Percentiles rank a stretch among this genome's conserved stretches.
Conservation (phyloP, 1,140 invertebrate species). For the Bombus fervidus region DNA sequence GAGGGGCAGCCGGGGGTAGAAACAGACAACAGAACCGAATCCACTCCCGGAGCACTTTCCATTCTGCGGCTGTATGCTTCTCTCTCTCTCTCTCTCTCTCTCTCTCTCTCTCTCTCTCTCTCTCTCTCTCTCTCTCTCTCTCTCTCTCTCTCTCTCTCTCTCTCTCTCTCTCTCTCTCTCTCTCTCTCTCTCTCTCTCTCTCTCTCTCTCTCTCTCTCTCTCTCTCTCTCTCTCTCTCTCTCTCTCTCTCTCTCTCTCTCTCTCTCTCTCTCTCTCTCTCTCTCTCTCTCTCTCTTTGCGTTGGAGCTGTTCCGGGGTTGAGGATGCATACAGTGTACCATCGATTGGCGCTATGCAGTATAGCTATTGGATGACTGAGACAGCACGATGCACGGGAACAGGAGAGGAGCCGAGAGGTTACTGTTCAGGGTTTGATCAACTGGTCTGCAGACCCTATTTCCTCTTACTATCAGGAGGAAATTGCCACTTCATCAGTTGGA, state of each 20-base stretch:
- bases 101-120: too few relatives aligned
- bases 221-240: too few relatives aligned
- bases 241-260: too few relatives aligned
- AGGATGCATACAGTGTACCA: conserved; percentile 65
- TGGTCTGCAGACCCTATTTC: conserved; percentile 70
- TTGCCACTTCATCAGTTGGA: conserved; percentile 71
- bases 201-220: not conserved
- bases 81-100: not conserved
- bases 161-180: not conserved
- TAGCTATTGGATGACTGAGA: conserved; percentile 66
- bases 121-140: too few relatives aligned
- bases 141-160: too few relatives aligned
- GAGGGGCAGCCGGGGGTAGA: not conserved
- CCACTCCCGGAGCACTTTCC: conserved; percentile 48
- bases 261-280: too few relatives aligned
- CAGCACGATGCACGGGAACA: conserved; percentile 47
- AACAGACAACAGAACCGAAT: conserved; percentile 39
- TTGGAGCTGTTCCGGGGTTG: not conserved
- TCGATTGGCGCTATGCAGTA: conserved; percentile 64
- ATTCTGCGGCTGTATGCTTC: conserved; percentile 48
- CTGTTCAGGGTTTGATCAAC: conserved; percentile 70
- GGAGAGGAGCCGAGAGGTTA: conserved; percentile 58
- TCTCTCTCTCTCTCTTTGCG: not conserved
- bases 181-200: too few relatives aligned
- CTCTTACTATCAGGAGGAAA: conserved; percentile 72